A percentile compares a stretch with the other conserved stretches of the same genome.
phyloP scores from a whole-genome alignment of 2,888 invertebrate genomes.

The Mythimna pallens region DNA sequence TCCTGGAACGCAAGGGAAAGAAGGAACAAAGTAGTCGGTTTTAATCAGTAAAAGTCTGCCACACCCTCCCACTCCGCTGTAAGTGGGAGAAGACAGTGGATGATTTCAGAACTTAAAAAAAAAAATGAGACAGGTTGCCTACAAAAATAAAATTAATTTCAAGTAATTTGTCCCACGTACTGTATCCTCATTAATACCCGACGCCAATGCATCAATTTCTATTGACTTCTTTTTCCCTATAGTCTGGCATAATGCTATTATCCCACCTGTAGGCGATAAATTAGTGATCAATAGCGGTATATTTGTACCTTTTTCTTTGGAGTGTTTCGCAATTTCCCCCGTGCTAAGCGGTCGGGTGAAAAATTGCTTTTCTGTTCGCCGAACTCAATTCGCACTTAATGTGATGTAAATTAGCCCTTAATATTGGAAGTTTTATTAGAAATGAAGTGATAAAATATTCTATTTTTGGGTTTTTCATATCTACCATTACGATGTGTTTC shows the following conservation, averaged over 20 bases:
- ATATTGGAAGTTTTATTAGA: conserved; percentile 52
- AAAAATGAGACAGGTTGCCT: neutral
- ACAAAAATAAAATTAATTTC: neutral
- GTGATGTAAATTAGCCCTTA: conserved; percentile 56
- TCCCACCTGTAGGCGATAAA: conserved; percentile 47
- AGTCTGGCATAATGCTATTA: conserved; percentile 35
- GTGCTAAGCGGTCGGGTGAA: conserved; percentile 58
- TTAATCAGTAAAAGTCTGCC: too few relatives aligned
- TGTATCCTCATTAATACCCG: conserved; percentile 7
- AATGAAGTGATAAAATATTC: neutral
- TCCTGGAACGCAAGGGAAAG: too few relatives aligned
- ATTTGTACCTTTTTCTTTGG: conserved; percentile 48
- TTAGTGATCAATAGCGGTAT: conserved; percentile 42
- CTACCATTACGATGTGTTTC: neutral
- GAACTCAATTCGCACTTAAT: conserved; percentile 51
- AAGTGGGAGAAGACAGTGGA: too few relatives aligned
- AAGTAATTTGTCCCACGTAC: neutral
- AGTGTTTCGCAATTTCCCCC: conserved; percentile 46
- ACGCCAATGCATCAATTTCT: conserved; percentile 12
- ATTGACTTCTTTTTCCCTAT: conserved; percentile 14
- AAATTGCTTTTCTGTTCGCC: conserved; percentile 63
- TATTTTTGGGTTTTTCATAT: neutral
- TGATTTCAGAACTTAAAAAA: too few relatives aligned
- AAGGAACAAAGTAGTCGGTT: too few relatives aligned
- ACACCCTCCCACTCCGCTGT: too few relatives aligned